Evolutionary conservation across 2,888 invertebrate genomes (phyloP), one percentile per base, ranked within the genome.

Genomic region (Crematogaster levior): DNA sequence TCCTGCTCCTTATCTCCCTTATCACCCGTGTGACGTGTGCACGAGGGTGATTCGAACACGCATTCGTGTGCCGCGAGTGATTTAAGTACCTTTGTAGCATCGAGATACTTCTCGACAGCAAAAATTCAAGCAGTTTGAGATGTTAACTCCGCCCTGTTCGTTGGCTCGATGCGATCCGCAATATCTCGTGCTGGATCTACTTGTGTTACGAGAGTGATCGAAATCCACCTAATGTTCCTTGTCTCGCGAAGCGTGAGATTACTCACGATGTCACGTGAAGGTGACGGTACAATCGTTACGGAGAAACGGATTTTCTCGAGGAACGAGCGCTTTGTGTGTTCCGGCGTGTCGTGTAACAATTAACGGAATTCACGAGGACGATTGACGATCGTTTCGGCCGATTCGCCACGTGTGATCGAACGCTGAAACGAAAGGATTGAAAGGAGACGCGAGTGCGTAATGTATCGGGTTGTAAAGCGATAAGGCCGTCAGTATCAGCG

Each of bases 251-350:
- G 48, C 48, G 34, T 24, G 34, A 24, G 21, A 34, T 74, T 46
- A 46, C 24, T 70, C 56, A 37, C 15, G 51, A 24, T 75, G 48
- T 75, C 74, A 75, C 74, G 37, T 48, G 74, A 48, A 24, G 37
- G 74, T 75, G 65, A 74, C 48, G 34, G 7, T 46, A n/a, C 34
- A 34, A 74, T 65, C 12, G n/a, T 75, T 56, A 63, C 74, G 27
- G 34, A 37, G 74, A 75, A 75, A 75, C 65, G 37, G 65, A 73
- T 73, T 73, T 34, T 63, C 68, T 53, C 68, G 34, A 27, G 43
- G 65, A 65, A 37, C 37, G 43, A 21, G 46, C 21, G 51, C 48
- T 65, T 65, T 27, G 27, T 40, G 43, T 15, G n/a, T 27, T 58
- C 40, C 51, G 48, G 40, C 74, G 61, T 48, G 61, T 60, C 30